Conservation (phyloP, 2,888 invertebrate genomes). For the Drosophila stalkeri region DNA sequence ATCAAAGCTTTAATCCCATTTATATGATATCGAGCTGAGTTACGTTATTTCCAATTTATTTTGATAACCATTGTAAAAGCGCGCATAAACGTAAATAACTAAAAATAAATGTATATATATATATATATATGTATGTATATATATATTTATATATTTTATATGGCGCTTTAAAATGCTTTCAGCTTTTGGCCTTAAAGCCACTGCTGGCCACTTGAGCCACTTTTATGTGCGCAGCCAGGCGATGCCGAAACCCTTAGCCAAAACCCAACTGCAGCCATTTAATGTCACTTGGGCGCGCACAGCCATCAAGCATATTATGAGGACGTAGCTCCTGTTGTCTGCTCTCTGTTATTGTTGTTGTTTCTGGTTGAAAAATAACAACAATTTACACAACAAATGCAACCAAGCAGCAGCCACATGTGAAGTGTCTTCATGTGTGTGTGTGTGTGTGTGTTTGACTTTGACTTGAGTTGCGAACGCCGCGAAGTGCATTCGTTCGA, state of each 20-base stretch:
- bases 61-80: slow-evolving; percentile 68
- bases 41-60: slow-evolving; percentile 67
- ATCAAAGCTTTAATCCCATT: slow-evolving; percentile 72
- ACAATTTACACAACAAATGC: slow-evolving; percentile 78
- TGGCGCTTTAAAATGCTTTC: slow-evolving; percentile 64
- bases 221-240: slow-evolving; percentile 65
- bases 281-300: slow-evolving; percentile 80
- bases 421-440: slow-evolving; percentile 59
- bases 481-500: slow-evolving; percentile 72
- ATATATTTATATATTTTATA: slow-evolving; percentile 50
- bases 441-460: slow-evolving; percentile 56
- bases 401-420: slow-evolving; percentile 68
- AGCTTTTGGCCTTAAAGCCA: slow-evolving; percentile 61
- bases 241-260: slow-evolving; percentile 13
- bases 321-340: slow-evolving; percentile 53
- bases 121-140: slow-evolving; percentile 33
- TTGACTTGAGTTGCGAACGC: slow-evolving; percentile 54
- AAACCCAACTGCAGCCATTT: slow-evolving; percentile 59
- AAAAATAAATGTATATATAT: slow-evolving; percentile 36
- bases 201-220: slow-evolving; percentile 70
- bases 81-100: slow-evolving; percentile 64
- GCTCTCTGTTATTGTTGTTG: slow-evolving; percentile 19
- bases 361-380: slow-evolving; percentile 67
- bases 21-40: slow-evolving; percentile 52
- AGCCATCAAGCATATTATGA: slow-evolving; percentile 79